A percentile compares a stretch with the other conserved stretches of the same genome.
These are phyloP conservation scores for Helarctos malayanus DNA, from an alignment of 2,797 vertebrate genomes.

Conservation along the genomic window DNA sequence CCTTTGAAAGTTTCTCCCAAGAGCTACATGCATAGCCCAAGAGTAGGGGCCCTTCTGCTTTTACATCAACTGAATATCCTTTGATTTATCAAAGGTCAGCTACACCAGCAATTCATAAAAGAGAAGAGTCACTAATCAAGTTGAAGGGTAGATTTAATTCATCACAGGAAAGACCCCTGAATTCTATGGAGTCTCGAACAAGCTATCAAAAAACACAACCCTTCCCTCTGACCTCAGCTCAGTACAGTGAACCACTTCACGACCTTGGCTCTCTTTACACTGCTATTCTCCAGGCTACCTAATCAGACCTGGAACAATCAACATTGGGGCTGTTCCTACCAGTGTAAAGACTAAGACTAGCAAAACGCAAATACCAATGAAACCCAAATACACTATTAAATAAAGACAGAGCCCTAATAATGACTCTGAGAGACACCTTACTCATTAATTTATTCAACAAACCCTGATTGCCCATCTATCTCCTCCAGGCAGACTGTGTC, in stretches of 20 bases:
- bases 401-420: conserved; percentile 4
- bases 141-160: conserved; percentile 46
- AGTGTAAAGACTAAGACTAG: conserved; percentile 14
- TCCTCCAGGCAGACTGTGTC: neutral
- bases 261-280: conserved; percentile 33
- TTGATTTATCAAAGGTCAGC: neutral
- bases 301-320: neutral
- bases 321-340: neutral
- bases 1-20: neutral
- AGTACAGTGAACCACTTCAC: neutral
- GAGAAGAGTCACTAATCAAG: conserved; percentile 1
- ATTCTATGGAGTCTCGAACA: conserved; percentile 38
- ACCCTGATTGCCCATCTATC: neutral
- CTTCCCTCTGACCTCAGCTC: neutral
- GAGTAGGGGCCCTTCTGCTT: neutral
- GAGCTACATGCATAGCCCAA: neutral
- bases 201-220: neutral
- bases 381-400: conserved; percentile 25
- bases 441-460: neutral
- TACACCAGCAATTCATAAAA: conserved; percentile 28
- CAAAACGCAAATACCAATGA: conserved; percentile 57
- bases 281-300: conserved; percentile 10
- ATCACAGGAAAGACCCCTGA: neutral
- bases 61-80: neutral
- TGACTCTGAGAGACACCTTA: neutral